Evolutionary conservation across 2,113 vertebrate species (phyloP), one percentile per base, ranked within the genome.

Genomic region (Chionis minor): DNA sequence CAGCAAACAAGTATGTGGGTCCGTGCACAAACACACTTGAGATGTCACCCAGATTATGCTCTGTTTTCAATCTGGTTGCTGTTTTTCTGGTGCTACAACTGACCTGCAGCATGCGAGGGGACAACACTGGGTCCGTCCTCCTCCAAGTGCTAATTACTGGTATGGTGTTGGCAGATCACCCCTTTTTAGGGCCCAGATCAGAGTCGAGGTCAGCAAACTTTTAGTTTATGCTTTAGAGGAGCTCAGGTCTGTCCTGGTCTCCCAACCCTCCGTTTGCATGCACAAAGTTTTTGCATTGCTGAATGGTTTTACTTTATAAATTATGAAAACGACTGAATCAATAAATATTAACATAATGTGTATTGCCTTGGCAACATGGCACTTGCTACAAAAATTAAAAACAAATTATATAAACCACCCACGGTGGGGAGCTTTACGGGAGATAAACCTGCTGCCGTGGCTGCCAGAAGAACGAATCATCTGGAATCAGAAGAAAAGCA

Each of bases 331-430:
- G 73, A 80, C 74, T 11, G 81, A 96, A 96, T 97, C 86, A 59
- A 88, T 97, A 97, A 97, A 96, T 97, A 98, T 94, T 97, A 96
- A 69, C 95, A 97, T 95, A 95, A 95, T 86, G 74, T 90, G 88
- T 90, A 96, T 95, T 91, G 91, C 97, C 92, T 96, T 98, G 90
- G 95, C 95, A 97, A 97, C 94, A 18, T 52, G 42, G 91, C 58
- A 71, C 87, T 97, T 91, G 93, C 93, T 92, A 93, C 70, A 94
- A 96, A 97, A 96, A 95, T 94, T 95, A 95, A 96, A 94, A 91
- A 81, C 96, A 94, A 90, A 97, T 97, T 95, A 94, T 79, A 88
- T 95, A 97, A 97, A 92, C 92, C 94, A 92, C 94, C 95, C 92
- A 93, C 92, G 1, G 33, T 49, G 19, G 90, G 85, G 72, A 95